phyloP scores from a whole-genome alignment of 2,888 invertebrate genomes.

The Philopedon plagiatum region DNA sequence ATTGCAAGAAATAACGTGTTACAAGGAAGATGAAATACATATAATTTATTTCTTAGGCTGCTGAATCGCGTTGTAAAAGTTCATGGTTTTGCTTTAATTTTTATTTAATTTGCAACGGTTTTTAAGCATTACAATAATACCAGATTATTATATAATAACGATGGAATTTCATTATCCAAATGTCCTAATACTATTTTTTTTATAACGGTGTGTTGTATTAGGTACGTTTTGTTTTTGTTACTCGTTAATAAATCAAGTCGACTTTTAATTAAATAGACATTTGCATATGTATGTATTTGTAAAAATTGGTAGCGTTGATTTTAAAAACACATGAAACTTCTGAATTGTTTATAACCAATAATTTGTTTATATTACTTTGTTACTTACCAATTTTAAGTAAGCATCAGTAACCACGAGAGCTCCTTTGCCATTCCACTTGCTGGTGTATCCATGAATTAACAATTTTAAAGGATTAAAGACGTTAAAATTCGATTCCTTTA shows the following conservation, averaged over 20 bases:
- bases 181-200: too few species aligned
- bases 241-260: too few species aligned
- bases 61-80: background rate
- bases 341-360: too few species aligned
- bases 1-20: too few species aligned
- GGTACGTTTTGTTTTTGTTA: too few species aligned
- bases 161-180: background rate
- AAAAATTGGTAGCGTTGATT: too few species aligned
- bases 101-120: background rate
- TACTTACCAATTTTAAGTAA: constrained; percentile 71
- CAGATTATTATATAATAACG: background rate
- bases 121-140: background rate
- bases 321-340: too few species aligned
- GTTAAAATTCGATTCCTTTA: constrained; percentile 69
- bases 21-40: background rate
- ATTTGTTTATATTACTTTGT: too few species aligned
- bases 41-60: background rate
- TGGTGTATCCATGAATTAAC: constrained; percentile 74
- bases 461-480: constrained; percentile 69
- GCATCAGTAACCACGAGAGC: constrained; percentile 67
- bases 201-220: too few species aligned
- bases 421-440: constrained; percentile 71
- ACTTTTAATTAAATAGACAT: too few species aligned
- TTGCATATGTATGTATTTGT: too few species aligned
- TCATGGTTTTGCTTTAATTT: background rate